These are phyloP conservation scores for Folsomia manolachei DNA, from an alignment of 2,888 invertebrate genomes.

Conservation along the genomic window DNA sequence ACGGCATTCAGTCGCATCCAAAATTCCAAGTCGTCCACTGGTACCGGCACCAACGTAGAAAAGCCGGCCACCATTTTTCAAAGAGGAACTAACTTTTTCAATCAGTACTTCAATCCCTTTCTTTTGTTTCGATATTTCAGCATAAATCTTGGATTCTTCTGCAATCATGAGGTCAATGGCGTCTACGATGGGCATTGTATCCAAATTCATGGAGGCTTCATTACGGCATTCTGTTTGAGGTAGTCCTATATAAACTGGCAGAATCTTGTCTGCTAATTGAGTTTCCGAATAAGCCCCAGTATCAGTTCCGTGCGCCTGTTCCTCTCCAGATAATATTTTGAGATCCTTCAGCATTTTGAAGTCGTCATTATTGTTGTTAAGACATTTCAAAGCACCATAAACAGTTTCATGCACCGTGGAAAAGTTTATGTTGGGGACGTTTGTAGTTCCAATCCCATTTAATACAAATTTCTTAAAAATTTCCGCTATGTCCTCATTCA, in stretches of 20 bases:
- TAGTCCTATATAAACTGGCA: conserved; percentile 34
- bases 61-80: conserved; percentile 45
- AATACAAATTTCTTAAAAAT: conserved; percentile 19
- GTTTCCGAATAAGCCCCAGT: neutral
- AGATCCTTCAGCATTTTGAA: neutral
- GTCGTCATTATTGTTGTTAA: conserved; percentile 1
- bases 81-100: conserved; percentile 36
- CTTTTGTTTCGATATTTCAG: conserved; percentile 35
- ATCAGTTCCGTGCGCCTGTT: neutral
- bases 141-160: conserved; percentile 40
- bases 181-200: conserved; percentile 34
- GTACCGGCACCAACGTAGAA: conserved; percentile 51
- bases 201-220: conserved; percentile 39
- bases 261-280: conserved; percentile 25
- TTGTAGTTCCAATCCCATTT: conserved; percentile 12
- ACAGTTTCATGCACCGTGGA: conserved; percentile 38
- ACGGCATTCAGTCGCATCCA: conserved; percentile 49
- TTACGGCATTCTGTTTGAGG: conserved; percentile 43
- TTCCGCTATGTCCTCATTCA: conserved; percentile 39
- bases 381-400: conserved; percentile 30
- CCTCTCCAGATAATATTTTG: neutral
- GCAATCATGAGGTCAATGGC: conserved; percentile 45
- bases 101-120: conserved; percentile 32
- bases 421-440: conserved; percentile 17
- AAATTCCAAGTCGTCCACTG: conserved; percentile 49